Conservation (phyloP, 2,888 invertebrate genomes). For the Cataglyphis rosenhaueri region DNA sequence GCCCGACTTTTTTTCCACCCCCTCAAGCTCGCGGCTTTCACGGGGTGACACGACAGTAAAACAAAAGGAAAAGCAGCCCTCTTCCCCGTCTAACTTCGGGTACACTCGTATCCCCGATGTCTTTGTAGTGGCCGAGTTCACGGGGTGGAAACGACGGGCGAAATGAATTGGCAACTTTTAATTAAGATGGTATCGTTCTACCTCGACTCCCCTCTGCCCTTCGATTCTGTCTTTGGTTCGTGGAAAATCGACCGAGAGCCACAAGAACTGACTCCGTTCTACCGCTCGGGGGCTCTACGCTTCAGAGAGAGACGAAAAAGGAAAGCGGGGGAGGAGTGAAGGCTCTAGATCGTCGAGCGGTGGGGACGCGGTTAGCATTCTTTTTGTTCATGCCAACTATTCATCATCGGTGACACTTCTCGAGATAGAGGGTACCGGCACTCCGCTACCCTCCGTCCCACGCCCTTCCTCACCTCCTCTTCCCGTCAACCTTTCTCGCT, state of each 20-base stretch:
- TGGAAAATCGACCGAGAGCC: constrained; percentile 68
- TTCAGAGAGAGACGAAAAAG: constrained; percentile 42
- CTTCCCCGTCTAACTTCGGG: constrained; percentile 21
- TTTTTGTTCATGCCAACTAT: constrained; percentile 86
- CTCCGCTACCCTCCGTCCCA: constrained; percentile 62
- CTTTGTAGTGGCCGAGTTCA: constrained; percentile 67
- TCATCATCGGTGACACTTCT: constrained; percentile 85
- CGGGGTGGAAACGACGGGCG: constrained; percentile 78
- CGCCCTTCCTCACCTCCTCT: constrained; percentile 40
- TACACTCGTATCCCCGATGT: constrained; percentile 49
- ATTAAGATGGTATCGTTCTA: constrained; percentile 84
- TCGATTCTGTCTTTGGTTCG: constrained; percentile 58
- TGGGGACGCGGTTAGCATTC: constrained; percentile 82
- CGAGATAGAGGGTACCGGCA: constrained; percentile 83
- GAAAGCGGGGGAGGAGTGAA: constrained; percentile 58
- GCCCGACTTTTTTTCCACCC: constrained; percentile 70
- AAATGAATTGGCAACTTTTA: constrained; percentile 86
- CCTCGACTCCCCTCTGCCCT: constrained; percentile 51
- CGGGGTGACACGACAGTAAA: constrained; percentile 69
- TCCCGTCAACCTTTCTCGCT: constrained; percentile 53
- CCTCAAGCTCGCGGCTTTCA: constrained; percentile 34
- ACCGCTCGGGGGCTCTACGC: constrained; percentile 55
- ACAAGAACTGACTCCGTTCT: constrained; percentile 54
- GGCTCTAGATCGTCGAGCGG: constrained; percentile 71
- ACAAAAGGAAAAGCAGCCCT: constrained; percentile 78